These are phyloP conservation scores for Zenarchopterus dispar DNA, from an alignment of 2,797 vertebrate genomes.

Conservation along the genomic window DNA sequence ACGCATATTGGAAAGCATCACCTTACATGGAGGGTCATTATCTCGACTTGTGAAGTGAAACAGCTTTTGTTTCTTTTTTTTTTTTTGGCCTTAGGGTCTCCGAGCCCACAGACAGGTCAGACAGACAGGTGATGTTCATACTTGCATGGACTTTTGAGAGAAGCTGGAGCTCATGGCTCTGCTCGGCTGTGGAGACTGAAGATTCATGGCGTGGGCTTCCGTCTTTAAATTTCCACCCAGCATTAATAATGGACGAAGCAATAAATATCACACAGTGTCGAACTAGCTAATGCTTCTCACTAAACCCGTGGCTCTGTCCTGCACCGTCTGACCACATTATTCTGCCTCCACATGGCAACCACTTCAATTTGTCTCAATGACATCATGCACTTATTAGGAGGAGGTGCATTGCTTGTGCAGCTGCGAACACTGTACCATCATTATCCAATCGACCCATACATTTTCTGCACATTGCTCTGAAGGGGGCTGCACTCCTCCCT, in stretches of 20 bases:
- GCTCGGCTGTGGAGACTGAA: slow-evolving; percentile 1
- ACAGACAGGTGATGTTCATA: slow-evolving; percentile 16
- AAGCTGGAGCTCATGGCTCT: slow-evolving; percentile 9
- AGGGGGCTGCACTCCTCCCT: slow-evolving; percentile 42
- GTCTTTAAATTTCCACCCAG: slow-evolving; percentile 45
- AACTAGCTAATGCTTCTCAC: slow-evolving; percentile 29
- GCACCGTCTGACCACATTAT: slow-evolving; percentile 23
- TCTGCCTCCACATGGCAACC: slow-evolving; percentile 29
- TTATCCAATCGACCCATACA: slow-evolving; percentile 48
- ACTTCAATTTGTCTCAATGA: slow-evolving; percentile 40
- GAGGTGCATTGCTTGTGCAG: slow-evolving; percentile 44
- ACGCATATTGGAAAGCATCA: slow-evolving; percentile 56
- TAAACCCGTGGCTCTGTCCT: slow-evolving; percentile 13
- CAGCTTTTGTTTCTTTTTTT: slow-evolving; percentile 54
- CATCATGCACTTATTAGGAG: slow-evolving; percentile 46
- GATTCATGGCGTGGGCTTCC: slow-evolving; percentile 39
- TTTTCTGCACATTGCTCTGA: slow-evolving; percentile 45
- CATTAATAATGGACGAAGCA: slow-evolving; percentile 69
- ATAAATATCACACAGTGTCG: slow-evolving; percentile 36
- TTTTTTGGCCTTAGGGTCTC: slow-evolving; percentile 42
- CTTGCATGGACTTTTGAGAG: slow-evolving; percentile 10
- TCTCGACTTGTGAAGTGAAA: slow-evolving; percentile 59
- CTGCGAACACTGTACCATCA: slow-evolving; percentile 42
- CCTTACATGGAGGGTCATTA: slow-evolving; percentile 66
- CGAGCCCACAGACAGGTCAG: slow-evolving; percentile 18